Percentiles rank a stretch among this genome's conserved stretches.
These are phyloP conservation scores for Macrosiphum euphorbiae DNA, from an alignment of 2,888 invertebrate genomes.

Conservation along the genomic window DNA sequence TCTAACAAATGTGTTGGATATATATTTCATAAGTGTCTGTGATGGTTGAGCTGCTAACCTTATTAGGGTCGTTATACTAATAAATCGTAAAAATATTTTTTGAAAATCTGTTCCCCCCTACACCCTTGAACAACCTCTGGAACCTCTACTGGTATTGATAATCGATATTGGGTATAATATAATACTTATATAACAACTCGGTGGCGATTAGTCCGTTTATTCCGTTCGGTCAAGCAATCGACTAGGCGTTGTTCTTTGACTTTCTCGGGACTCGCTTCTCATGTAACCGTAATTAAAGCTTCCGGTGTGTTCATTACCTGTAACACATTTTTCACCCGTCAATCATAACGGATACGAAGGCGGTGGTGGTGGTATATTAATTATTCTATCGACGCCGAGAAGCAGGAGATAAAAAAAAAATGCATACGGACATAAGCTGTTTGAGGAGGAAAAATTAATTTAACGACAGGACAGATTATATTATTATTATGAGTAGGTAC, in stretches of 20 bases:
- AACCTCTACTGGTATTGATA: neutral
- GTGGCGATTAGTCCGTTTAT: neutral
- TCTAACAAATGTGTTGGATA: no score
- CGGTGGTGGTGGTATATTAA: neutral
- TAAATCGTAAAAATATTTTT: neutral
- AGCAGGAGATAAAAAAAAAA: neutral
- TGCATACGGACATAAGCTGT: neutral
- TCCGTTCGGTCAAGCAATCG: conserved; percentile 6
- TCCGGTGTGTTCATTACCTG: neutral
- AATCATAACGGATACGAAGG: neutral
- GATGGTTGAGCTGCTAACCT: no score
- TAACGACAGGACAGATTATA: neutral
- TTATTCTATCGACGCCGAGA: neutral
- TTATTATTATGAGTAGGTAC: no score
- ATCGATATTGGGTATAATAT: neutral
- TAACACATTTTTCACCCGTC: conserved; percentile 12
- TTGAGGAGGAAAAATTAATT: neutral
- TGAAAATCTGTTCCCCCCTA: neutral
- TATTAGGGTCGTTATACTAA: no score
- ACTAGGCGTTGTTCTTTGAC: conserved; percentile 1
- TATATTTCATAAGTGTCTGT: no score
- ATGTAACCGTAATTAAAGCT: neutral
- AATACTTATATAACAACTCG: neutral
- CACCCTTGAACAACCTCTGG: neutral
- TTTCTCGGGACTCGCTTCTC: conserved; percentile 15